A percentile compares a stretch with the other conserved stretches of the same genome.
phyloP scores from a whole-genome alignment of 2,888 invertebrate genomes.

The Patella caerulea region DNA sequence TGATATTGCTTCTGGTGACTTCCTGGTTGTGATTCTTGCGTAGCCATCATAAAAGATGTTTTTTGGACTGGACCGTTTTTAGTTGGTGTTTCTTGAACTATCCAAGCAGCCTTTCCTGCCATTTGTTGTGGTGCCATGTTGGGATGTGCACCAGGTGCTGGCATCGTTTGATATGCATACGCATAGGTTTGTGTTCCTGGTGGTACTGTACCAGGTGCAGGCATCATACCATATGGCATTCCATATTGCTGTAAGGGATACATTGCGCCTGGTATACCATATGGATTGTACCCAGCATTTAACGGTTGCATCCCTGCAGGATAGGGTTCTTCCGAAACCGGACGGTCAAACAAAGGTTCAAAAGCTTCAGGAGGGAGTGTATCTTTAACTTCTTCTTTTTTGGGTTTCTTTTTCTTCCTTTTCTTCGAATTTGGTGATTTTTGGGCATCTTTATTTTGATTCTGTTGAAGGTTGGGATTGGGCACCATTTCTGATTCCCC shows the following conservation, averaged over 20 bases:
- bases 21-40: constrained; percentile 23
- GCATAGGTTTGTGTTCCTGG: constrained; percentile 42
- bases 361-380: constrained; percentile 56
- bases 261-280: constrained; percentile 19
- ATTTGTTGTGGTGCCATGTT: constrained; percentile 18
- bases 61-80: constrained; percentile 47
- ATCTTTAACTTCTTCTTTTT: constrained; percentile 44
- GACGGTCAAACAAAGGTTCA: constrained; percentile 56
- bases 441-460: constrained; percentile 25
- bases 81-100: constrained; percentile 52
- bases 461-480: constrained; percentile 31
- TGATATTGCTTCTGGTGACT: constrained; percentile 19
- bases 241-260: constrained; percentile 24
- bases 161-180: constrained; percentile 40
- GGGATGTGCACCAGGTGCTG: constrained; percentile 36
- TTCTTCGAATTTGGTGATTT: constrained; percentile 47
- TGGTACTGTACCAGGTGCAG: constrained; percentile 26
- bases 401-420: constrained; percentile 44
- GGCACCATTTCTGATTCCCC: constrained; percentile 31
- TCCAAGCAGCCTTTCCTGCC: constrained; percentile 56
- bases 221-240: constrained; percentile 44
- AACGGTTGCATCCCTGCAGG: constrained; percentile 25
- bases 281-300: constrained; percentile 14
- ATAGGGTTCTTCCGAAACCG: constrained; percentile 33
- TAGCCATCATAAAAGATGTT: constrained; percentile 47